Base-by-base conservation (phyloP, 2,797 vertebrate genomes). In the Halcyon smyrnensis region DNA sequence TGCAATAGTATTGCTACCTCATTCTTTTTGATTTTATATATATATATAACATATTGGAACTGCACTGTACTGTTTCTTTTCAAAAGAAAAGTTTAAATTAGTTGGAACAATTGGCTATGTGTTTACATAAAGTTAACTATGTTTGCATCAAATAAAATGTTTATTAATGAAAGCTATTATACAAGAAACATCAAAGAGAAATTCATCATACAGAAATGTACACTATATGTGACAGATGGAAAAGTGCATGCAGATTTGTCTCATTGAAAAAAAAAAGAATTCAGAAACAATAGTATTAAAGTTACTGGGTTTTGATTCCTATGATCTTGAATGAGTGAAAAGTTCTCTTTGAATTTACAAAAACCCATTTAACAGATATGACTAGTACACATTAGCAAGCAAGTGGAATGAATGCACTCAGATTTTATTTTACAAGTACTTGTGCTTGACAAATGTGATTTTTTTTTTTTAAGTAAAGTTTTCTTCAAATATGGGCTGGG, bases 191-290 rank as follows among this genome's bases (percentile, higher is more conserved):
- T 98, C 98, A 98, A 98, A 99, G 98, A 98, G 96, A 97, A 98
- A 97, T 97, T 98, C 98, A 98, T 99, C 98, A 98, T 98, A 99
- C 98, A 98, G 98, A 99, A 98, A 98, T 98, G 98, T 98, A 99
- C 97, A 99, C 98, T 99, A 98, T 98, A 98, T 96, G 98, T 98
- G 98, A 98, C 98, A 99, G 98, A 98, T 98, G 98, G 98, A 98
- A 98, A 99, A 98, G 97, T 98, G 98, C 99, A 99, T 99, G 99
- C 99, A 99, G 98, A 99, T 98, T 97, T 97, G 98, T 97, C 98
- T 98, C 97, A 97, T 97, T 94, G 97, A 32, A 96, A 98, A 98
- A 97, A 98, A 98, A 43, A 96, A 98, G 98, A 98, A 98, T 96
- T 97, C 97, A 97, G 98, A 98, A 99, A 98, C 98, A 98, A 98